A percentile compares a stretch with the other conserved stretches of the same genome.
Conservation (phyloP, 2,113 vertebrate species). For the Colossoma macropomum region DNA sequence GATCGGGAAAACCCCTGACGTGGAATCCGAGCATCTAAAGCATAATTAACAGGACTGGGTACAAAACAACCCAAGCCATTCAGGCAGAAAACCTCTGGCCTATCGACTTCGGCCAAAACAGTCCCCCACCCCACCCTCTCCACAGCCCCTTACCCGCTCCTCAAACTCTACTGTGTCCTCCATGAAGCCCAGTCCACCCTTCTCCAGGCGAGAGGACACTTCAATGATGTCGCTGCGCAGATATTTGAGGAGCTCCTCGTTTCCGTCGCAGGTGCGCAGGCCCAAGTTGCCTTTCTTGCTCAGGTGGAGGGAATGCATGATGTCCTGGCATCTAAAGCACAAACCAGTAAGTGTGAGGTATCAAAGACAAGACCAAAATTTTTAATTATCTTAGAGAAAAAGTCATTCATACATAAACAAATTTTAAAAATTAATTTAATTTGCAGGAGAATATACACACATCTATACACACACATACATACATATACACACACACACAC, state of each 20-base stretch:
- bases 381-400: background rate
- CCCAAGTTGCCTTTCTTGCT: conserved; percentile 86
- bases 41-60: background rate
- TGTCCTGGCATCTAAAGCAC: conserved; percentile 86
- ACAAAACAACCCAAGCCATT: background rate
- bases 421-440: too few relatives aligned
- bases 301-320: conserved; percentile 90
- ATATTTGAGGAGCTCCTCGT: conserved; percentile 89
- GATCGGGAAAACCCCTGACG: too few relatives aligned
- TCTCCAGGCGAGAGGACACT: conserved; percentile 91
- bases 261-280: conserved; percentile 88
- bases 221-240: conserved; percentile 94
- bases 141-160: conserved; percentile 79
- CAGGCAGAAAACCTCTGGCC: background rate
- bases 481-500: too few relatives aligned
- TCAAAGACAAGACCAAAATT: background rate
- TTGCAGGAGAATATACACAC: too few relatives aligned
- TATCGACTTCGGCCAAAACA: background rate
- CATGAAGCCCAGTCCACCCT: conserved; percentile 93
- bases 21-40: too few relatives aligned
- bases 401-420: too few relatives aligned
- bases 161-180: conserved; percentile 88
- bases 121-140: too few relatives aligned
- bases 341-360: background rate
- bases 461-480: too few relatives aligned